Evolutionary conservation across 2,888 invertebrate species (phyloP), one percentile per base, ranked within the genome.

Genomic region (Pollenia labialis): DNA sequence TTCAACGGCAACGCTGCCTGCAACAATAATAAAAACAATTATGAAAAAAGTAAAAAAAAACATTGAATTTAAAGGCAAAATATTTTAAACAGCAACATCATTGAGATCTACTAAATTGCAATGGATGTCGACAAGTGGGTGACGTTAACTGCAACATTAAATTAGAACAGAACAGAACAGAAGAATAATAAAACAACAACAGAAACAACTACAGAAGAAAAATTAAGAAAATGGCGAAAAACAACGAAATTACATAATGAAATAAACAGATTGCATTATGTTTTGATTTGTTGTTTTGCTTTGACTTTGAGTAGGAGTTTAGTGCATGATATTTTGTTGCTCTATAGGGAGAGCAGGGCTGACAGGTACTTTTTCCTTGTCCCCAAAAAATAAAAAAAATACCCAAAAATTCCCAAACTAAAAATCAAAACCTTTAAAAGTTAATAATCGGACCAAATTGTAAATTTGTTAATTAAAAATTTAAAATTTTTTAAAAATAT

Each of bases 91-190:
- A 72, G 8, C 52, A 85, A 23, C 23, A 74, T 14, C 42, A 74
- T 68, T 23, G 66, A 64, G n/a, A 74, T 32, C 23, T 4, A 64
- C 23, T 4, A 64, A 79, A 71, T 75, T 80, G 77, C 83, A 77
- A 66, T 86, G 80, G 64, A 58, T 71, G 81, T 83, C 83, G 83
- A 83, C 75, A 83, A 86, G 86, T 86, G 86, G 86, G 86, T 86
- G 86, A 86, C 86, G 86, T 83, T 86, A 71, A 86, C 75, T 86
- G 80, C 58, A 71, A 80, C 52, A 76, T 66, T 80, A 83, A 86
- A 83, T 83, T 86, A 83, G 86, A 86, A 54, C 86, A 80, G 46
- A 86, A 54, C 86, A 80, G 46, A 64, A 72, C 54, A 74, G 9
- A 72, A 58, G 62, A 66, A 48, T 32, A 74, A 11, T 54, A 62